Conservation (phyloP, 1,140 invertebrate species). For the Cyrtorhinus lividipennis region DNA sequence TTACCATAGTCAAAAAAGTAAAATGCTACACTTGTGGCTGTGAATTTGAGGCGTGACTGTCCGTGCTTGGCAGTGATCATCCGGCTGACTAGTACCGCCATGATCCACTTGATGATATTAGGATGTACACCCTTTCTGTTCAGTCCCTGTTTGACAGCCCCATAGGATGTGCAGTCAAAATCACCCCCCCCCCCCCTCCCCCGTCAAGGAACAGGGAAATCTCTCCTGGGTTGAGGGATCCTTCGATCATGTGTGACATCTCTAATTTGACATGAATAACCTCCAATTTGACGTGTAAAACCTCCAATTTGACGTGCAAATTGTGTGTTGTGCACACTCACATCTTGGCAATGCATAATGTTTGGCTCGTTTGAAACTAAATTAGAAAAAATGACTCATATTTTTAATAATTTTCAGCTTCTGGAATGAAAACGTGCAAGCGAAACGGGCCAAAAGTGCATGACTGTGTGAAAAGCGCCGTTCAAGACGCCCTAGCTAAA, state of each 20-base stretch:
- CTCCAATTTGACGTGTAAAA: background rate
- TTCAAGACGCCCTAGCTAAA: background rate
- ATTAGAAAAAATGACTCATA: background rate
- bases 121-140: too few species aligned
- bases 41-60: too few species aligned
- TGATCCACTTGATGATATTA: too few species aligned
- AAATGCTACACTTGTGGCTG: too few species aligned
- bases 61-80: too few species aligned
- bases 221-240: too few species aligned
- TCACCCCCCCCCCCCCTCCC: too few species aligned
- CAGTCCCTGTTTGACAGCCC: too few species aligned
- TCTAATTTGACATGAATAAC: background rate
- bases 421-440: background rate
- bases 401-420: background rate
- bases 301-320: background rate
- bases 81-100: too few species aligned
- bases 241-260: background rate
- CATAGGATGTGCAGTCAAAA: too few species aligned
- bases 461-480: slow-evolving; percentile 8
- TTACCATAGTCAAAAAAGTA: too few species aligned
- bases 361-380: background rate
- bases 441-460: background rate
- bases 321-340: background rate
- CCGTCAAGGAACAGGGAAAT: too few species aligned
- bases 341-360: background rate